A percentile compares a stretch with the other conserved stretches of the same genome.
These are phyloP conservation scores for Prenolepis imparis DNA, from an alignment of 2,888 invertebrate genomes.

Conservation along the genomic window DNA sequence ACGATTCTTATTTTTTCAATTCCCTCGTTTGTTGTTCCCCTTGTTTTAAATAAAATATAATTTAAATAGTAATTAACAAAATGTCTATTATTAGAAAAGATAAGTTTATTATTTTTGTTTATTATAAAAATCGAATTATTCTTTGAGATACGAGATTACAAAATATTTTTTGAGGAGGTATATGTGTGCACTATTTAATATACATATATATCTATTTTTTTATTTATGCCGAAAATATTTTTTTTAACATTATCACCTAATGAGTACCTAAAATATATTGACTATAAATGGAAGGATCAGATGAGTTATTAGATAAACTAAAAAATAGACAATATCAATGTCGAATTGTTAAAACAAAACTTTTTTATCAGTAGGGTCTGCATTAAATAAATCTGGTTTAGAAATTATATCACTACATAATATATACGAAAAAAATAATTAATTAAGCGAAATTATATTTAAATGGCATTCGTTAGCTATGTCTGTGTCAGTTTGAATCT, in stretches of 20 bases:
- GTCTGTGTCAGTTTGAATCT: background rate
- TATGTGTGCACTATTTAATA: background rate
- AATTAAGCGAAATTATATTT: background rate
- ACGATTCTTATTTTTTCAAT: background rate
- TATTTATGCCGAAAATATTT: background rate
- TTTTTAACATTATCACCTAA: background rate
- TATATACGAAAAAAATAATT: too few relatives aligned
- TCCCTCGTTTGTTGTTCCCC: background rate
- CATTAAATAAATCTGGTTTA: too few relatives aligned
- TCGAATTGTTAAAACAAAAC: conserved; percentile 1
- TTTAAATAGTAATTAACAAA: conserved; percentile 9
- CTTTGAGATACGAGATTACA: background rate
- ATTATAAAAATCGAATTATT: background rate
- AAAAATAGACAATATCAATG: background rate
- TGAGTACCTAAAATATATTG: background rate
- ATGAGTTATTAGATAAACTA: background rate
- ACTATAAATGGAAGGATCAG: background rate
- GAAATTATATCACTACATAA: too few relatives aligned
- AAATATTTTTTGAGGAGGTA: background rate
- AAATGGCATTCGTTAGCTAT: background rate
- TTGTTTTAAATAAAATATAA: background rate
- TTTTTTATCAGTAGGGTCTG: too few relatives aligned
- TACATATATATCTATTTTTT: background rate
- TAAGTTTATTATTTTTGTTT: background rate
- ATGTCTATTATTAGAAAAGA: background rate